Conservation (phyloP, 30 jellyfish, hydroid and myxozoan species). For the Nemopilema nomurai region DNA sequence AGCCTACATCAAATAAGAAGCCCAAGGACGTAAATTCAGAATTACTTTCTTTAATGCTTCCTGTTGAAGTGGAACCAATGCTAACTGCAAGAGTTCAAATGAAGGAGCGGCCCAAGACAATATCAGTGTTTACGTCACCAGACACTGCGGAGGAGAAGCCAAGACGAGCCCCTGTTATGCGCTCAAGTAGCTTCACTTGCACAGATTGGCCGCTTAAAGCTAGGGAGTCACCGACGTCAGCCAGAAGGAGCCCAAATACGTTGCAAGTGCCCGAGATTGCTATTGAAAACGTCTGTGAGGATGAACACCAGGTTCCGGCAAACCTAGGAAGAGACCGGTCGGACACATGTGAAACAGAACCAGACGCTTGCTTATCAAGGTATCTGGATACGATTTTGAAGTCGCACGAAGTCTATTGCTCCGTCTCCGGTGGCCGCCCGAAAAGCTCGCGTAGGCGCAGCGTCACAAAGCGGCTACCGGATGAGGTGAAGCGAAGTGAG, state of each 20-base stretch:
- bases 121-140: slow-evolving; percentile 19
- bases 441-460: slow-evolving; percentile 44
- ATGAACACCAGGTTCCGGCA: neutral
- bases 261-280: slow-evolving; percentile 3
- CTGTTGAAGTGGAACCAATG: slow-evolving; percentile 54
- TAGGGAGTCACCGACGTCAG: neutral
- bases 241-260: neutral
- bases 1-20: neutral
- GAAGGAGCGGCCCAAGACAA: slow-evolving; percentile 45
- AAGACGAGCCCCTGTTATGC: slow-evolving; percentile 33
- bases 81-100: slow-evolving; percentile 25
- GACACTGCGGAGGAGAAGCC: neutral
- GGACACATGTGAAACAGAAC: slow-evolving; percentile 13
- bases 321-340: neutral
- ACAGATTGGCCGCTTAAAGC: slow-evolving; percentile 9
- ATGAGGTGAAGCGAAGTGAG: slow-evolving; percentile 50
- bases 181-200: slow-evolving; percentile 19
- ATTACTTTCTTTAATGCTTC: slow-evolving; percentile 14
- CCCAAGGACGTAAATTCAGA: neutral
- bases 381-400: slow-evolving; percentile 67
- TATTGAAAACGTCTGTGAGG: too few species aligned
- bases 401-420: slow-evolving; percentile 82
- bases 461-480: slow-evolving; percentile 54
- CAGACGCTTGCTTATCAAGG: slow-evolving; percentile 67
- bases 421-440: slow-evolving; percentile 47